phyloP scores from a whole-genome alignment of 2,113 vertebrate genomes.

The Nerophis ophidion region DNA sequence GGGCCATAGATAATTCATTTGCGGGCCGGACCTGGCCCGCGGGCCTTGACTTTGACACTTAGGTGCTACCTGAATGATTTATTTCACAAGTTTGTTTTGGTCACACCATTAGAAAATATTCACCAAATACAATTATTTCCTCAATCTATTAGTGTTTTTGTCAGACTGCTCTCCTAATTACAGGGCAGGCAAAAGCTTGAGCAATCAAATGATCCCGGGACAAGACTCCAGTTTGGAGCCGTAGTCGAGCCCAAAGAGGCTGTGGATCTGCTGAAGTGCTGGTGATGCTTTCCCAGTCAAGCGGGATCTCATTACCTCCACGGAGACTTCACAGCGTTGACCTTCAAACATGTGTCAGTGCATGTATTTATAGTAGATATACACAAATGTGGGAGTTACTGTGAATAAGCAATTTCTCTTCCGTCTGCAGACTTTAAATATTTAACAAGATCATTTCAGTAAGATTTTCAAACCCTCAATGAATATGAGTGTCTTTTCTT shows the following conservation, averaged over 20 bases:
- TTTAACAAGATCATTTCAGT: not conserved
- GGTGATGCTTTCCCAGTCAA: constrained; percentile 32
- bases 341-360: constrained; percentile 39
- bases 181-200: not conserved
- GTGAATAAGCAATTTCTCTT: constrained; percentile 8
- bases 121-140: not conserved
- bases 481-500: not conserved
- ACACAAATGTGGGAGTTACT: constrained; percentile 10
- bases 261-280: constrained; percentile 42
- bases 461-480: not conserved
- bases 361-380: constrained; percentile 14
- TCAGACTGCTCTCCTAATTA: not conserved
- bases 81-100: too few species aligned
- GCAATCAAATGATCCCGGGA: not conserved
- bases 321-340: constrained; percentile 41
- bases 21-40: too few species aligned
- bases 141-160: not conserved
- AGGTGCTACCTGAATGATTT: too few species aligned
- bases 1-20: too few species aligned
- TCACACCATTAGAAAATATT: not conserved
- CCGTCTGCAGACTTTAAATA: not conserved
- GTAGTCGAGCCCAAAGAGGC: constrained; percentile 6
- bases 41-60: too few species aligned
- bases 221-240: not conserved
- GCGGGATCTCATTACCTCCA: constrained; percentile 47